phyloP scores from a whole-genome alignment of 2,888 invertebrate species.

The Drosophila testacea region DNA sequence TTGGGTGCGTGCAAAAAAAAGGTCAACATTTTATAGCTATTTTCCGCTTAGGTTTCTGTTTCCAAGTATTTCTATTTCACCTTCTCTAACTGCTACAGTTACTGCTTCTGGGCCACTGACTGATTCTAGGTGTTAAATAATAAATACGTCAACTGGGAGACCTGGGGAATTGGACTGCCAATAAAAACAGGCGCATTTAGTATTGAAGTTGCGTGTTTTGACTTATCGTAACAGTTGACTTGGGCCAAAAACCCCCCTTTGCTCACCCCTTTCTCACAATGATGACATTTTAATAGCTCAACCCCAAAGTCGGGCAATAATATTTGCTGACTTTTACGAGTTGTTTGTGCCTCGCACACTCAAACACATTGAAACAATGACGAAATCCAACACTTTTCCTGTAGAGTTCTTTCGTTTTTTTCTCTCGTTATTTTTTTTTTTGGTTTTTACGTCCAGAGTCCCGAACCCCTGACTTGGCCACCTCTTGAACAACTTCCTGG shows the following conservation, averaged over 20 bases:
- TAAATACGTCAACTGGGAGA: constrained; percentile 61
- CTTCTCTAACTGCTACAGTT: constrained; percentile 4
- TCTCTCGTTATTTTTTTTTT: background rate
- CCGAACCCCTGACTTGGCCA: background rate
- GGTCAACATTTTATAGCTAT: constrained; percentile 72
- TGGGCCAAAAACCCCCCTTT: background rate
- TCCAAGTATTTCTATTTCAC: background rate
- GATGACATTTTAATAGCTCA: constrained; percentile 74
- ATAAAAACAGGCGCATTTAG: constrained; percentile 60
- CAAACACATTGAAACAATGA: constrained; percentile 68
- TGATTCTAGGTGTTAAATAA: constrained; percentile 72
- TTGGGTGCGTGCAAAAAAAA: constrained; percentile 63
- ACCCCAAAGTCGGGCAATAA: constrained; percentile 63
- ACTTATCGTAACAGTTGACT: constrained; percentile 58
- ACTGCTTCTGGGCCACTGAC: constrained; percentile 6
- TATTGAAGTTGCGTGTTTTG: constrained; percentile 63
- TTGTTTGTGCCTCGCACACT: constrained; percentile 45
- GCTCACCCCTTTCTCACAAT: constrained; percentile 26
- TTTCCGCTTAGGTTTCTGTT: constrained; percentile 56
- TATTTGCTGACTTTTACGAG: constrained; percentile 71
- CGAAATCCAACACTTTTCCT: constrained; percentile 52
- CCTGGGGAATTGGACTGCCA: constrained; percentile 54
- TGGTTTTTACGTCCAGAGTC: constrained; percentile 2
- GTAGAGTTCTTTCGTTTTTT: constrained; percentile 5
- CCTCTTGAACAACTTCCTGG: constrained; percentile 21